Evolutionary conservation across 1,140 invertebrate species (phyloP).

Genomic region (Zaprionus ghesquierei): DNA sequence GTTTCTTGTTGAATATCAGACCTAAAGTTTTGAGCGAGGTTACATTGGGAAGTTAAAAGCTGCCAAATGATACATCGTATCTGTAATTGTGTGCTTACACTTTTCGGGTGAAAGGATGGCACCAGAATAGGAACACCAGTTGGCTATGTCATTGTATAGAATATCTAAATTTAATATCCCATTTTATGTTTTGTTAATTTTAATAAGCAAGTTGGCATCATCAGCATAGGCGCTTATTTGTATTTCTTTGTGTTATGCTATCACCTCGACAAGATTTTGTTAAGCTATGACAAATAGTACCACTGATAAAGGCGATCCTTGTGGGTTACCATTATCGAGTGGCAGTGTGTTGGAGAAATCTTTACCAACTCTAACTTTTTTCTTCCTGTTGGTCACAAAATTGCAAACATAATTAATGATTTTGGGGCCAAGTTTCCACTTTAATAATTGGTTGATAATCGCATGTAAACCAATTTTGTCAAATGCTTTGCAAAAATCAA

Average conservation of each 20-base stretch:
- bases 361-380: too few species aligned
- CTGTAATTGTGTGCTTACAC: not conserved
- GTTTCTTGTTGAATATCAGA: not conserved
- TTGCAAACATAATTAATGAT: too few species aligned
- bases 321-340: too few species aligned
- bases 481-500: constrained; percentile 37
- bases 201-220: constrained; percentile 21
- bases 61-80: not conserved
- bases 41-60: not conserved
- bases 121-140: constrained; percentile 21
- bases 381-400: too few species aligned
- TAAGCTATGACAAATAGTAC: too few species aligned
- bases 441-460: constrained; percentile 13
- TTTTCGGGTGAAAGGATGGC: constrained; percentile 9
- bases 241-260: not conserved
- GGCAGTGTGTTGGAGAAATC: too few species aligned
- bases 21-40: constrained; percentile 29
- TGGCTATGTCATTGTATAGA: not conserved
- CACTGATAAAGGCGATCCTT: too few species aligned
- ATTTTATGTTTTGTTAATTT: not conserved
- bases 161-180: not conserved
- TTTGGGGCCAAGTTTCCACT: too few species aligned
- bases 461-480: constrained; percentile 27
- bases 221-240: constrained; percentile 28
- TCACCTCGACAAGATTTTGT: not conserved